Conservation (phyloP, 2,113 vertebrate genomes). For the Rostratula benghalensis region DNA sequence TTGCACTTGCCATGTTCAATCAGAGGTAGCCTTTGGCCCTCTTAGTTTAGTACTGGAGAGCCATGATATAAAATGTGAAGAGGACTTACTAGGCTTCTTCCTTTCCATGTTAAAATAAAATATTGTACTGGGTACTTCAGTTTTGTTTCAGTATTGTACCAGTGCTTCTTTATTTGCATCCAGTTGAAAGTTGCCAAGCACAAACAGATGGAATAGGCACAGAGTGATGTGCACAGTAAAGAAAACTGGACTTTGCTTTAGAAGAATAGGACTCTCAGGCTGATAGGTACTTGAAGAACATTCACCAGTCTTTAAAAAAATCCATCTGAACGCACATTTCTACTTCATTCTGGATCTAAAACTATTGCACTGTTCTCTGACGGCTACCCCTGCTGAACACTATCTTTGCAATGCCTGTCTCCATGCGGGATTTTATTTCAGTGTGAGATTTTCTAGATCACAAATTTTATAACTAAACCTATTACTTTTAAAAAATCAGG, state of each 20-base stretch:
- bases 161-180: not conserved
- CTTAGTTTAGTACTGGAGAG: not conserved
- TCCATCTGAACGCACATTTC: not conserved
- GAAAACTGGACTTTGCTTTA: not conserved
- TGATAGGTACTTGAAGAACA: not conserved
- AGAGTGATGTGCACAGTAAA: not conserved
- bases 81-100: not conserved
- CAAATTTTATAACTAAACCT: not conserved
- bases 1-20: not conserved
- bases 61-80: not conserved
- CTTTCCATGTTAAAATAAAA: not conserved
- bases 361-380: not conserved
- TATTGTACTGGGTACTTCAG: not conserved
- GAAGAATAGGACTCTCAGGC: not conserved
- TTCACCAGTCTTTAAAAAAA: not conserved
- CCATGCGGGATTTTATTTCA: not conserved
- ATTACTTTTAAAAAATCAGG: not conserved
- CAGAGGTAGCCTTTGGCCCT: not conserved
- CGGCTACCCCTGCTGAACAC: not conserved
- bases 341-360: not conserved
- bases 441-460: not conserved
- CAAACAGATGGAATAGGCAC: not conserved
- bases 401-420: not conserved
- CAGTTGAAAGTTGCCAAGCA: not conserved
- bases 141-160: too few species aligned